Percentiles rank a stretch among this genome's conserved stretches.
These are phyloP conservation scores for Upupa epops DNA, from an alignment of 2,113 vertebrate species.

Conservation along the genomic window DNA sequence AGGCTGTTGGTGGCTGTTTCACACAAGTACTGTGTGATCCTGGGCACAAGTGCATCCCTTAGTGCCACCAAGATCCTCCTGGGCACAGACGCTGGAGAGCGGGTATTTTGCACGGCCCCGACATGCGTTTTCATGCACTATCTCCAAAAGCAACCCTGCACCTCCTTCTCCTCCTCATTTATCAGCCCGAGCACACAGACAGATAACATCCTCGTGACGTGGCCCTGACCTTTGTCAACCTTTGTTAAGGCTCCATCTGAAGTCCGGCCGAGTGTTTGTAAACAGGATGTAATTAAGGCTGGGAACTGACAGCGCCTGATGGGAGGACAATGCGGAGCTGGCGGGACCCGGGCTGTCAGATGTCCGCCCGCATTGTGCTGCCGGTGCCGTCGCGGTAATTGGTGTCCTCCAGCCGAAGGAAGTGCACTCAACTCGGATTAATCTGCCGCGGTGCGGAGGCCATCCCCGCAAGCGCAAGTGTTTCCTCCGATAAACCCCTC, in stretches of 20 bases:
- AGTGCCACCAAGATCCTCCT: rapidly evolving
- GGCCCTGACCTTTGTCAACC: slow-evolving; percentile 89
- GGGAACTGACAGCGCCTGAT: slow-evolving; percentile 88
- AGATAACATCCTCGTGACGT: slow-evolving; percentile 85
- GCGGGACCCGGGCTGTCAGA: slow-evolving; percentile 86
- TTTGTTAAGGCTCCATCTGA: slow-evolving; percentile 88
- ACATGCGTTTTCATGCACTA: slow-evolving; percentile 9
- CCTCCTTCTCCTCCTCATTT: slow-evolving; percentile 69
- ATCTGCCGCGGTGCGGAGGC: slow-evolving; percentile 94
- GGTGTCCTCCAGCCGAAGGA: slow-evolving; percentile 97
- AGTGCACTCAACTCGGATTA: slow-evolving; percentile 95
- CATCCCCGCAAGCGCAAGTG: slow-evolving; percentile 93
- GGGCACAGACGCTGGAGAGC: rapidly evolving
- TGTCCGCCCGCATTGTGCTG: slow-evolving; percentile 95
- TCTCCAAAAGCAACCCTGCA: slow-evolving; percentile 63
- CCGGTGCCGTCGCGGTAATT: slow-evolving; percentile 94
- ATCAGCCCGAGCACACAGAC: slow-evolving; percentile 79
- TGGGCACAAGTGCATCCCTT: background rate
- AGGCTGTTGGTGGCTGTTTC: background rate
- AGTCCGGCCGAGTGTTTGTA: slow-evolving; percentile 91
- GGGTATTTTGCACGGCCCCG: background rate
- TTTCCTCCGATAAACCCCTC: slow-evolving; percentile 98
- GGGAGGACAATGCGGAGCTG: slow-evolving; percentile 90
- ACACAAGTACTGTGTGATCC: rapidly evolving
- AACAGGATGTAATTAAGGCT: slow-evolving; percentile 99